A percentile compares a stretch with the other conserved stretches of the same genome.
These are phyloP conservation scores for Gortyna flavago DNA, from an alignment of 2,888 invertebrate species.

Conservation along the genomic window DNA sequence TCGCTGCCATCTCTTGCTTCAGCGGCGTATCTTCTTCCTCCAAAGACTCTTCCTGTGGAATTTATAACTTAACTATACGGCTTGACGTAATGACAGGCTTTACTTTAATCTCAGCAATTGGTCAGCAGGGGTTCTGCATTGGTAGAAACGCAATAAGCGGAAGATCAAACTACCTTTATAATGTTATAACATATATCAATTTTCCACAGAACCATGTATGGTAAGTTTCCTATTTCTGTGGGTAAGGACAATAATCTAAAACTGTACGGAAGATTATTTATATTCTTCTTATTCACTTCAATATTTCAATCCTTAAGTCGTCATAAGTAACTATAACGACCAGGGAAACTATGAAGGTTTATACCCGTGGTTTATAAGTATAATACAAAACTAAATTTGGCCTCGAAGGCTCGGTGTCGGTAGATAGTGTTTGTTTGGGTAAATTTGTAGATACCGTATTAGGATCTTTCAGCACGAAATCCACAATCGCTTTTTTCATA, in stretches of 20 bases:
- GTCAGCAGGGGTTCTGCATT: background rate
- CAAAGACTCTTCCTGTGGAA: slow-evolving; percentile 83
- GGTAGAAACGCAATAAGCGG: background rate
- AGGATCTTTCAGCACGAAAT: slow-evolving; percentile 96
- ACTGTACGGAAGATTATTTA: background rate
- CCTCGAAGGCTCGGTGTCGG: background rate
- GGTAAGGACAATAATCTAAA: background rate
- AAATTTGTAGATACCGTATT: slow-evolving; percentile 77
- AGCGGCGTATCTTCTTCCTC: slow-evolving; percentile 88
- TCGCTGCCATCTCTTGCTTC: slow-evolving; percentile 90
- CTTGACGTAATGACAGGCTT: background rate
- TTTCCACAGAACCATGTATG: background rate
- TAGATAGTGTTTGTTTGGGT: background rate
- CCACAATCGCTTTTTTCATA: slow-evolving; percentile 97
- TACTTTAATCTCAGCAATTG: background rate
- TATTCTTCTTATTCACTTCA: no score
- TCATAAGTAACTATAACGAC: background rate
- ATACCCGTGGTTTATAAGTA: no score
- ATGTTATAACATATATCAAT: background rate
- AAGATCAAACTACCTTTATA: background rate
- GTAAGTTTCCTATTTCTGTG: background rate
- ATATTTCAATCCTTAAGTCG: background rate
- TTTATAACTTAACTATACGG: background rate
- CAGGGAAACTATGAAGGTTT: background rate
- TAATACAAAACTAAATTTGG: background rate